Conservation (phyloP, 2,888 invertebrate genomes). For the Troides helena region DNA sequence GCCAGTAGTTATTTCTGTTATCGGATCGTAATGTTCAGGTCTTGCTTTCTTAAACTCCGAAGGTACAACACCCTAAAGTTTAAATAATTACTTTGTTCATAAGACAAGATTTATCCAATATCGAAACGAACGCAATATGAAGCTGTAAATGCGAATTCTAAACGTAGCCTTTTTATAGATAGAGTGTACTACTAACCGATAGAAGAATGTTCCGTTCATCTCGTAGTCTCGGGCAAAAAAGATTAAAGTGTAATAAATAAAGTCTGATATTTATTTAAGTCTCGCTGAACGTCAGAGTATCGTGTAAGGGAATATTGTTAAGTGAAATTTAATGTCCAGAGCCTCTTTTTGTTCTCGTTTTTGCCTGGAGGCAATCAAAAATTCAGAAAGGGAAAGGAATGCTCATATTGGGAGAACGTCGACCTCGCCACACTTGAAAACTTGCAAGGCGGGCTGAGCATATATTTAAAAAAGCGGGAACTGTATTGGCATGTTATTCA, state of each 20-base stretch:
- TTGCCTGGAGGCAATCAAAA: conserved; percentile 52
- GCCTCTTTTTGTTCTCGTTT: conserved; percentile 49
- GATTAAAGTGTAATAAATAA: not conserved
- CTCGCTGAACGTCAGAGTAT: conserved; percentile 51
- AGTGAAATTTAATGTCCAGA: conserved; percentile 49
- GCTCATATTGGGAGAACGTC: conserved; percentile 51
- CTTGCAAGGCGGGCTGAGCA: conserved; percentile 35
- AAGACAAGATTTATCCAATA: no score
- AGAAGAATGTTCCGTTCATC: no score
- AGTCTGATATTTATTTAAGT: conserved; percentile 33
- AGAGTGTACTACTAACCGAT: not conserved
- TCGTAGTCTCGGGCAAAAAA: not conserved
- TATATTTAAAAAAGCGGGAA: conserved; percentile 26
- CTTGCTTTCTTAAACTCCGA: no score
- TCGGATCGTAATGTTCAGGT: not conserved
- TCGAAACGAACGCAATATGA: no score
- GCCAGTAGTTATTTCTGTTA: not conserved
- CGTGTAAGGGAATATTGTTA: conserved; percentile 47
- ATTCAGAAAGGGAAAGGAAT: conserved; percentile 56
- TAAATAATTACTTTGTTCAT: no score
- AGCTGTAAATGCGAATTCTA: no score
- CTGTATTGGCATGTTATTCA: conserved; percentile 29
- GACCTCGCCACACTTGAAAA: conserved; percentile 47
- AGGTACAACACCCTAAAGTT: no score
- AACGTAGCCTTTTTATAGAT: not conserved